Conservation (phyloP, 2,113 vertebrate species). For the Okapia johnstoni region DNA sequence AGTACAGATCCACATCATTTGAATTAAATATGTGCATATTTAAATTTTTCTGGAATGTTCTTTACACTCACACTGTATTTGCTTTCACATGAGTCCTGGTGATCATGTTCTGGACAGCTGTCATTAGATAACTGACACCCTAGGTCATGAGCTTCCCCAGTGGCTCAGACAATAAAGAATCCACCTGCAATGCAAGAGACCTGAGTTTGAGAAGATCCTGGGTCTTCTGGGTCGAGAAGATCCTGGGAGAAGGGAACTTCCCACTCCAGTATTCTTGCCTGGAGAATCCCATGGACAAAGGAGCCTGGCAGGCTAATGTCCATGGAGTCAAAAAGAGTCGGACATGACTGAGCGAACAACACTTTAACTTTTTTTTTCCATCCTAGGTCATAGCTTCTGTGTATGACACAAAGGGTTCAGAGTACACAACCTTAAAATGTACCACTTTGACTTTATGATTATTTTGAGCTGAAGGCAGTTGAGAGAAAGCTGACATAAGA, state of each 20-base stretch:
- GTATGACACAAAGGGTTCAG: neutral
- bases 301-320: neutral
- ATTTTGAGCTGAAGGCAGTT: neutral
- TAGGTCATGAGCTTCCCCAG: neutral
- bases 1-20: neutral
- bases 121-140: neutral
- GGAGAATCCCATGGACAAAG: neutral
- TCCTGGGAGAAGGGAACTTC: neutral
- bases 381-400: neutral
- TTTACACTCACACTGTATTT: neutral
- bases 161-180: neutral
- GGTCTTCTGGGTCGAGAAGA: neutral
- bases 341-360: neutral
- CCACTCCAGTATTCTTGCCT: neutral
- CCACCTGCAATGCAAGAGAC: neutral
- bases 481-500: neutral
- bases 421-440: neutral
- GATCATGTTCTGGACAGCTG: neutral
- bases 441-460: neutral
- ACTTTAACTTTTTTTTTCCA: neutral
- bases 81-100: neutral
- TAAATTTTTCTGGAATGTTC: neutral
- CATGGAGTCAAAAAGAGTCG: neutral
- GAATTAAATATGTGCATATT: neutral
- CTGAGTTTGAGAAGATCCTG: neutral